Conservation (phyloP, 2,113 vertebrate genomes). For the Orycteropus afer region DNA sequence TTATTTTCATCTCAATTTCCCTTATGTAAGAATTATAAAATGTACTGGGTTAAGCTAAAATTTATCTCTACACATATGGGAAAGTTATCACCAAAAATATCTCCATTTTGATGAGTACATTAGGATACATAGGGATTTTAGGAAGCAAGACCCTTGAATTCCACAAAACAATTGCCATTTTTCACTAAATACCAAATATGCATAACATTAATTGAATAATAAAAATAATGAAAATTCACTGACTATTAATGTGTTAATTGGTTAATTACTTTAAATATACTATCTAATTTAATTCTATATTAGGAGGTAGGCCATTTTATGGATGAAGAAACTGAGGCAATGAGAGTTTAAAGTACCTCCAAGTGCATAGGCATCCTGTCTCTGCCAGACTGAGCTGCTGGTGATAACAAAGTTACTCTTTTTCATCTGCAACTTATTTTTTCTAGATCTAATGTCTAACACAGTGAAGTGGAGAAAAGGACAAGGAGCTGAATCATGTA, state of each 20-base stretch:
- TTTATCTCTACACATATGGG: slow-evolving; percentile 6
- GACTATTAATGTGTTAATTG: not conserved
- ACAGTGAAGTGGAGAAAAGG: not conserved
- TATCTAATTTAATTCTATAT: not conserved
- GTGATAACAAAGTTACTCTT: not conserved
- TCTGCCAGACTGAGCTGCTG: not conserved
- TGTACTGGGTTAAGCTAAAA: not conserved
- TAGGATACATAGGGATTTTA: not conserved
- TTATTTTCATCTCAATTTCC: not conserved
- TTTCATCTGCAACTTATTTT: not conserved
- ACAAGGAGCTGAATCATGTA: not conserved
- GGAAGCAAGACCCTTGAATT: not conserved
- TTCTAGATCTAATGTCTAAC: not conserved
- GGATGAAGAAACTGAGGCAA: not conserved
- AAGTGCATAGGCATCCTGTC: not conserved
- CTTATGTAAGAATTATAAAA: not conserved
- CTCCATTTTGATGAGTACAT: not conserved
- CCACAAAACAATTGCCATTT: not conserved
- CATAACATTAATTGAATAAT: not conserved
- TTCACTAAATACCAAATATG: not conserved
- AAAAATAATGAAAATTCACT: slow-evolving; percentile 5
- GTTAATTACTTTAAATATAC: not conserved
- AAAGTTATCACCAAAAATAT: not conserved
- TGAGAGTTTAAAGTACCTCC: not conserved
- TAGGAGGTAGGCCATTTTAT: not conserved